Base-by-base conservation (phyloP, 2,113 vertebrate species). In the Rutilus rutilus region DNA sequence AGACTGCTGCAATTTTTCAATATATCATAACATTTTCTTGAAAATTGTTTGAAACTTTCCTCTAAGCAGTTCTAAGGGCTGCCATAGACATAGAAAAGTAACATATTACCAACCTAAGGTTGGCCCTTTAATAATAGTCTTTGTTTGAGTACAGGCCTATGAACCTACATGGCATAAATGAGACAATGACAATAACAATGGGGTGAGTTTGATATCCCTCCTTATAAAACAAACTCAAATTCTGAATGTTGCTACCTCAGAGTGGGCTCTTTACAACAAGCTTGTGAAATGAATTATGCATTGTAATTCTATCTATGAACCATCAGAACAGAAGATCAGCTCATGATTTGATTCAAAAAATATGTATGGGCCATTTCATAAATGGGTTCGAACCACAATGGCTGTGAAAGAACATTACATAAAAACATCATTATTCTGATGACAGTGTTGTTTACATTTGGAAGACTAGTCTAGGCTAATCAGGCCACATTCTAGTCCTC, bases 381-480 rank as follows among this genome's bases (percentile, higher is more conserved):
- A 57, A 30, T 14, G 30, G 14, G 1, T 45, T n/a, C 23, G 25
- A n/a, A 74, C 71, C 39, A 7, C 23, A 42, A 25, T 71, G 71
- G 67, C 33, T 42, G 19, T 71, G 36, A 9, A 59, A 45, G 8
- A 42, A 42, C 21, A n/a, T 62, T 45, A 64, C 27, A 81, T 81
- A 19, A 65, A 50, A 81, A 45, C 36, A 12, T n/a, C 4, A 54
- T 54, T 19, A 67, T 19, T 52, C 42, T 45, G 59, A 27, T 64
- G 59, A 47, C 14, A 47, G 59, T 82, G 60, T 33, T 78, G 85
- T 87, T 64, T 83, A 39, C 27, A 83, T 79, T 82, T 82, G 21
- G 78, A 80, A 33, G 75, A 52, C 25, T 79, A 59, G 54, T 74
- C 39, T 52, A 82, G 14, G 17, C 71, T 62, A 83, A 79, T 86